phyloP scores from a whole-genome alignment of 2,888 invertebrate species.

The Hypomecis punctinalis region DNA sequence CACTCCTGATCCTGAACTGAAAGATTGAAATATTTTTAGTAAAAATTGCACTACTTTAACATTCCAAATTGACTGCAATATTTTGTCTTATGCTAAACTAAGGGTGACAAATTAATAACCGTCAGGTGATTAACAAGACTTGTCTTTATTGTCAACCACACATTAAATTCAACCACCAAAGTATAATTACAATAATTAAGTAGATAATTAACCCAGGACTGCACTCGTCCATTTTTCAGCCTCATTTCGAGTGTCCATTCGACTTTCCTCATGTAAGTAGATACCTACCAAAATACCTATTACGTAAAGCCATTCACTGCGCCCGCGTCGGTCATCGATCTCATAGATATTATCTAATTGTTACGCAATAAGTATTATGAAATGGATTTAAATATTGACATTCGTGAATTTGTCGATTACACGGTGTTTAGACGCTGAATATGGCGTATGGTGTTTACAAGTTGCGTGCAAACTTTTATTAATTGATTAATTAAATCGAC shows the following conservation, averaged over 20 bases:
- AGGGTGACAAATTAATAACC: too few species aligned
- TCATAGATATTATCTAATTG: conserved; percentile 73
- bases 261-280: conserved; percentile 64
- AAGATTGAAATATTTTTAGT: too few species aligned
- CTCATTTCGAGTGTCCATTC: conserved; percentile 39
- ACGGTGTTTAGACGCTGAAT: conserved; percentile 26
- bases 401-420: conserved; percentile 44
- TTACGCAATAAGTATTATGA: conserved; percentile 67
- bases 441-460: conserved; percentile 21
- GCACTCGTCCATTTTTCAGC: conserved; percentile 18
- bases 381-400: conserved; percentile 65
- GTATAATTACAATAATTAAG: neutral
- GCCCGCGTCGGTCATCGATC: conserved; percentile 60
- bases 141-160: too few species aligned
- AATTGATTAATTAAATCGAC: neutral
- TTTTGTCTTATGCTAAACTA: too few species aligned
- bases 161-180: neutral
- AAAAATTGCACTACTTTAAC: too few species aligned
- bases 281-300: conserved; percentile 53
- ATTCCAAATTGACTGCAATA: too few species aligned
- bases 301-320: conserved; percentile 65
- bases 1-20: too few species aligned
- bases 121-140: too few species aligned
- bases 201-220: conserved; percentile 5
- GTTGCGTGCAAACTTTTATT: conserved; percentile 23